phyloP scores from a whole-genome alignment of 2,888 invertebrate genomes.

The Tenodera sinensis region DNA sequence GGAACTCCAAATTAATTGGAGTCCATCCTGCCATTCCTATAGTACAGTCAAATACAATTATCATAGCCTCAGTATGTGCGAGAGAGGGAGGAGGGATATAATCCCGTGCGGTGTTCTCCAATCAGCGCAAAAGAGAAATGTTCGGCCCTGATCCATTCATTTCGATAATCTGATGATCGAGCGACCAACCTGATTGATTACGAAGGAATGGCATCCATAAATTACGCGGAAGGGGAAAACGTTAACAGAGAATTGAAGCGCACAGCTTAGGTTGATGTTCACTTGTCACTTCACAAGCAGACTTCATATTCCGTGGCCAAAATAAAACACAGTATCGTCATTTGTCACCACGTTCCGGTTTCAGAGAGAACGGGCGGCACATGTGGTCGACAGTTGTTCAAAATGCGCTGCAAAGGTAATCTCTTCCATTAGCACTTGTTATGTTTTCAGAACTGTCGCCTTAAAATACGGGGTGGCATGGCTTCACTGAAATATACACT shows the following conservation, averaged over 20 bases:
- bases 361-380: background rate
- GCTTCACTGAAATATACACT: no score
- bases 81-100: background rate
- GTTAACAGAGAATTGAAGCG: background rate
- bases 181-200: conserved; percentile 1
- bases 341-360: background rate
- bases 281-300: background rate
- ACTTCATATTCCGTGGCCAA: background rate
- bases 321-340: background rate
- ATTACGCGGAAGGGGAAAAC: background rate
- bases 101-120: conserved; percentile 5
- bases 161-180: conserved; percentile 13
- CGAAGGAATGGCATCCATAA: background rate
- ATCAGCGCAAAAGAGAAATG: background rate
- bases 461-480: background rate
- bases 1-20: conserved; percentile 32
- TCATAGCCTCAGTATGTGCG: background rate
- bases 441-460: background rate
- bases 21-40: conserved; percentile 16
- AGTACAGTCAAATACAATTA: conserved; percentile 18
- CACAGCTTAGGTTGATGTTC: background rate
- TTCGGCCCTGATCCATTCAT: background rate
- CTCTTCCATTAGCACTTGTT: no score
- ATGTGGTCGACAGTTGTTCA: background rate
- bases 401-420: background rate